Evolutionary conservation across 2,113 vertebrate genomes (phyloP), one percentile per base, ranked within the genome.

Genomic region (Chroicocephalus ridibundus): DNA sequence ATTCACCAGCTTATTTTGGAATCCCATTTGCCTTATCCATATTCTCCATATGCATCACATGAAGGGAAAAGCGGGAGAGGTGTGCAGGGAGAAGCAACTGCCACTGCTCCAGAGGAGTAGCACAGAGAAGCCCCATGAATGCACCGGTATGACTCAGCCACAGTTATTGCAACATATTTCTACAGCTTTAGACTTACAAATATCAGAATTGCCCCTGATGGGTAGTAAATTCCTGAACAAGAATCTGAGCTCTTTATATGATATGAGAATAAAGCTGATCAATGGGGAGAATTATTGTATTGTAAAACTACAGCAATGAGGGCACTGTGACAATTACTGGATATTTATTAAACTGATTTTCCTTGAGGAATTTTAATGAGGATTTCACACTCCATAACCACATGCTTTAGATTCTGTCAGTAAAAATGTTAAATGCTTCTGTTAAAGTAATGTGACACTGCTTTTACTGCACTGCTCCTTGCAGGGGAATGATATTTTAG

Each of bases 301-400:
- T 74, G 68, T 86, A 90, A 87, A 97, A 92, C 77, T 68, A 75
- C 38, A 76, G 82, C 75, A 91, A 71, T 57, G 21, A 55, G 85
- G 22, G 27, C 65, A 88, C 78, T 90, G 81, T 31, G 80, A 96
- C 77, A 94, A 93, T 91, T 90, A 40, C 82, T 94, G 75, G 47
- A 46, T 96, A 93, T 90, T 92, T 93, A 82, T 95, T 96, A 92
- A 89, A 74, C 52, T 95, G 92, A 92, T 94, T 96, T 97, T 94
- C 72, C 79, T 84, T 16, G 21, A 96, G 72, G 75, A 97, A 96
- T 97, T 97, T 98, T 97, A 96, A 97, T 96, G 95, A 96, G 92
- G 90, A 97, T 97, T 97, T 98, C 94, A 97, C 95, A 97, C 94
- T 96, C 94, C 68, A 93, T 97, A 98, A 98, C 92, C 95, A 94